Base-by-base conservation (phyloP, 1,140 invertebrate species). In the Mylabris phalerata region DNA sequence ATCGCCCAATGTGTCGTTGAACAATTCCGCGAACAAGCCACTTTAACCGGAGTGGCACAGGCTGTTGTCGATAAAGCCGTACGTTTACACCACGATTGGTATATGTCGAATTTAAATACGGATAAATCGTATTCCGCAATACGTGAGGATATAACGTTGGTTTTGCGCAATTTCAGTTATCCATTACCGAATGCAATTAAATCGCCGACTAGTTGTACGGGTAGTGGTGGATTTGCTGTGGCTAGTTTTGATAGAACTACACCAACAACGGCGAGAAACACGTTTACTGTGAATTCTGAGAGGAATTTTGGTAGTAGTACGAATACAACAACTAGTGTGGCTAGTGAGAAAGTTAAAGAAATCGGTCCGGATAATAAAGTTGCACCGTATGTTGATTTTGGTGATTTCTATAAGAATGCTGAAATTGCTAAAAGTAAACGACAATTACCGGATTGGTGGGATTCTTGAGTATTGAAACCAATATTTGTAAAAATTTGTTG, bases 141-240 rank as follows among this genome's bases (percentile, higher is more conserved):
- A 66, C 72, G 86, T 43, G 87, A 90, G 58, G 89, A 92, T 67
- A 90, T 95, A 60, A 93, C 90, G 0, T 76, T 96, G 4, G 69
- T 95, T 0, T 85, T 95, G 44, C 76, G 91, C 42, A 94, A 93
- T 72, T 94, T 95, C 67, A 92, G 91, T 74, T 92, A 87, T 67
- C 81, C 84, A 5, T 71, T 92, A 10, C 82, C 86, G 1, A 82
- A 85, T 60, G 82, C 83, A 3, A 75, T 80, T 47, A 78, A 75
- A 56, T 77, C 78, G 51, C 75, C 77, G 24, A 79, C 74, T 10
- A 79, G 80, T 84, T 0, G 81, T 72, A 80, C 83, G 3, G 76
- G 80, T 4, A 76, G 84, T 46, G 50, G 57, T 6, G 56, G 55
- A 3, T 67, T 63, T 43, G 52, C 59, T 27, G 49, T 63, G 24